Conservation (phyloP, 2,888 invertebrate species). For the Drosophila affinis region DNA sequence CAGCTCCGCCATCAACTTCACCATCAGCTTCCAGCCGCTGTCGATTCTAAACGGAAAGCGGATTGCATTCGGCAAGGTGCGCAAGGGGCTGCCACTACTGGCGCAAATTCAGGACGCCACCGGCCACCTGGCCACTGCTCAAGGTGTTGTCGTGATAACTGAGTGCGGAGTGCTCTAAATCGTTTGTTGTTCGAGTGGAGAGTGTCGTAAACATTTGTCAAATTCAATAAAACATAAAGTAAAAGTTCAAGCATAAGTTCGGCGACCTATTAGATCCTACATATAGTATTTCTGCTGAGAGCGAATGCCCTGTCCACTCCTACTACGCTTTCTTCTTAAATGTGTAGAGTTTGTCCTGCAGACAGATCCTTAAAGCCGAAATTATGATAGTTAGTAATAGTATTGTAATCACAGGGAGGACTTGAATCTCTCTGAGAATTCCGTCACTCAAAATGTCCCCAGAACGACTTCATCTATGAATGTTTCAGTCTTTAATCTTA, state of each 20-base stretch:
- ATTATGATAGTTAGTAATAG: too few relatives aligned
- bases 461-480: neutral
- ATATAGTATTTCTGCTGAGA: too few relatives aligned
- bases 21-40: constrained; percentile 81
- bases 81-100: constrained; percentile 75
- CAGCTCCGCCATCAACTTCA: constrained; percentile 69
- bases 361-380: too few relatives aligned
- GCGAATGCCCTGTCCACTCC: too few relatives aligned
- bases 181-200: too few relatives aligned
- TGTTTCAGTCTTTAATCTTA: neutral
- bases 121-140: constrained; percentile 62
- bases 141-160: constrained; percentile 66
- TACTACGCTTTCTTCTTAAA: too few relatives aligned
- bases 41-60: constrained; percentile 80
- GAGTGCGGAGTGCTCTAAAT: constrained; percentile 73
- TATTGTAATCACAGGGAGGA: too few relatives aligned
- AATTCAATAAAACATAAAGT: too few relatives aligned
- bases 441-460: neutral
- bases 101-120: constrained; percentile 72
- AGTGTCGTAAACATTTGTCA: too few relatives aligned
- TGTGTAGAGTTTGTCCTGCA: too few relatives aligned
- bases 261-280: too few relatives aligned
- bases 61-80: constrained; percentile 80
- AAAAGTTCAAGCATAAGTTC: too few relatives aligned
- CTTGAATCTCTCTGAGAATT: neutral